A percentile compares a stretch with the other conserved stretches of the same genome.
These are phyloP conservation scores for Aethina tumida DNA, from an alignment of 1,140 invertebrate genomes.

Conservation along the genomic window DNA sequence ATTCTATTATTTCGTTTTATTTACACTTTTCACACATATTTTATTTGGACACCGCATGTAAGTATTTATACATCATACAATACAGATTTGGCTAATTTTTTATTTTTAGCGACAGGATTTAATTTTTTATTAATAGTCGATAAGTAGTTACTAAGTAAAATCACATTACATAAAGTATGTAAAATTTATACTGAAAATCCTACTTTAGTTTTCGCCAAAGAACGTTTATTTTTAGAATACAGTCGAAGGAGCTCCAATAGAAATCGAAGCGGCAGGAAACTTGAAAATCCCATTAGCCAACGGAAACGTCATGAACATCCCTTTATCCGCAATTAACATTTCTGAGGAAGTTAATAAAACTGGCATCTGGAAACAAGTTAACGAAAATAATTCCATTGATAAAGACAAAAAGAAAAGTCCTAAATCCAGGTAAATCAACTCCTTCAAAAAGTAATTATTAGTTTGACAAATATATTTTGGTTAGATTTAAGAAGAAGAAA, in stretches of 20 bases:
- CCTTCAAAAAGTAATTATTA: conserved; percentile 3
- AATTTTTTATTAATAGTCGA: neutral
- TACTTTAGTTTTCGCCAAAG: no score
- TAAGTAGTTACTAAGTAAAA: no score
- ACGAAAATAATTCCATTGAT: conserved; percentile 43
- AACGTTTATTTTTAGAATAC: conserved; percentile 16
- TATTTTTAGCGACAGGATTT: neutral
- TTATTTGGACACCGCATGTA: no score
- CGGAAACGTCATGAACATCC: conserved; percentile 88
- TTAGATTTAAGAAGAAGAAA: conserved; percentile 36
- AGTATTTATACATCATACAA: no score
- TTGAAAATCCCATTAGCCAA: conserved; percentile 81
- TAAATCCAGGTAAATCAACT: conserved; percentile 22
- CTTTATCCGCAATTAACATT: conserved; percentile 79
- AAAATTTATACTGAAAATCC: no score
- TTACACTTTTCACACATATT: no score
- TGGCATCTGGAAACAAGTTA: conserved; percentile 90
- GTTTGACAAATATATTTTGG: conserved; percentile 7
- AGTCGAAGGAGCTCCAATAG: conserved; percentile 13
- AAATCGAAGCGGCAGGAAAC: conserved; percentile 42
- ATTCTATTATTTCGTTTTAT: no score
- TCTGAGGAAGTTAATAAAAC: conserved; percentile 89
- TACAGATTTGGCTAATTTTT: no score
- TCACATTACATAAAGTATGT: no score
- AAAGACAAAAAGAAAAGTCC: conserved; percentile 38